Conservation (phyloP, 2,113 vertebrate genomes). For the Bucco capensis region DNA sequence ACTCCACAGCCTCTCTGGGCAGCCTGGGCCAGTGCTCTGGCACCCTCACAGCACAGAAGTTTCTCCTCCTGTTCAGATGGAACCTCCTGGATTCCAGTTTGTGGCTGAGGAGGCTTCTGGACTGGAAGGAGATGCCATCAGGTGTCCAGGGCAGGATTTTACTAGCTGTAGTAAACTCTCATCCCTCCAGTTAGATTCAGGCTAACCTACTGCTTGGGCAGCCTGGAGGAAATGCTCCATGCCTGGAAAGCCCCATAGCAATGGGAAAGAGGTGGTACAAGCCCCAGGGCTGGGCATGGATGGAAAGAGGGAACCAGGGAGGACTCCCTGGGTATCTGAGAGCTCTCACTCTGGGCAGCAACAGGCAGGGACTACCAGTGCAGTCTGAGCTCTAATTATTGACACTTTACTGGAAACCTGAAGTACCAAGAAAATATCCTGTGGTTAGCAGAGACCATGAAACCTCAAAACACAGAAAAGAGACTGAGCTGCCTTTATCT, state of each 20-base stretch:
- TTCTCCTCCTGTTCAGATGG: too few species aligned
- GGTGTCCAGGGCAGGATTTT: background rate
- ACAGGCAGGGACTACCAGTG: background rate
- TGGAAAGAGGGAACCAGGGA: background rate
- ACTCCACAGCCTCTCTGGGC: too few species aligned
- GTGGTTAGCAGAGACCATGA: background rate
- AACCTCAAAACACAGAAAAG: background rate
- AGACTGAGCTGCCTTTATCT: background rate
- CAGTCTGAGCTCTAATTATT: background rate
- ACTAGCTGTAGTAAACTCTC: background rate
- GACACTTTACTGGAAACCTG: background rate
- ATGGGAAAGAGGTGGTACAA: background rate
- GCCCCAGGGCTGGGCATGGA: accelerated
- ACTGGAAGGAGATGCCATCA: background rate
- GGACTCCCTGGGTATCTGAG: accelerated
- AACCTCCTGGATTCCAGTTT: too few species aligned
- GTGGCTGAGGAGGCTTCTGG: background rate
- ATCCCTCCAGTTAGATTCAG: background rate
- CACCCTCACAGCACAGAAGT: too few species aligned
- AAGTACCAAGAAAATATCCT: background rate
- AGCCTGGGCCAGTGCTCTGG: too few species aligned
- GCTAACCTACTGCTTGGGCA: background rate
- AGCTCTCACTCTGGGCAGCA: background rate
- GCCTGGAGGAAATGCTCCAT: background rate
- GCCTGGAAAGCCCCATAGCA: background rate